These are phyloP conservation scores for Rhopalosiphum nymphaeae DNA, from an alignment of 2,888 invertebrate species.

Conservation along the genomic window DNA sequence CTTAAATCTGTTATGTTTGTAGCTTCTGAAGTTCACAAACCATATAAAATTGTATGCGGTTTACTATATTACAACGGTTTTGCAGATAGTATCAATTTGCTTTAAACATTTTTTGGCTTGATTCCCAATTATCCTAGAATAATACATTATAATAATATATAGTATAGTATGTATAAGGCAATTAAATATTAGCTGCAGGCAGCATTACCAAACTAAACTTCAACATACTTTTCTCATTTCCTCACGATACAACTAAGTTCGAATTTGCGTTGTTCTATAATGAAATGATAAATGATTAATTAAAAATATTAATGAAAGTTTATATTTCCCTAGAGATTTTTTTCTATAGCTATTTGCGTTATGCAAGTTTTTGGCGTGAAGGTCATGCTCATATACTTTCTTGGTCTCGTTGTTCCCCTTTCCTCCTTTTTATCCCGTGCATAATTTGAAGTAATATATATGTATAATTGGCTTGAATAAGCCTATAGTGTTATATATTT, in stretches of 20 bases:
- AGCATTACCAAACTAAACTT: background rate
- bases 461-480: background rate
- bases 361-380: background rate
- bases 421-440: background rate
- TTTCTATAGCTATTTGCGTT: background rate
- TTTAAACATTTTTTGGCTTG: background rate
- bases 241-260: background rate
- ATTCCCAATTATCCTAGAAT: background rate
- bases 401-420: background rate
- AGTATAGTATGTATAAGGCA: background rate
- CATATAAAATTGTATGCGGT: background rate
- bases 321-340: conserved; percentile 27
- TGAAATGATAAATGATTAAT: conserved; percentile 28
- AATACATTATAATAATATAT: background rate
- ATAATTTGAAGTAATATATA: background rate
- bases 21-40: background rate
- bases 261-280: background rate
- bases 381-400: background rate
- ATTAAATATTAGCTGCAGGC: background rate
- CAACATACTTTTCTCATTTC: background rate
- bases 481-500: background rate
- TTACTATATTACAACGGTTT: background rate
- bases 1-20: conserved; percentile 16
- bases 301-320: conserved; percentile 33
- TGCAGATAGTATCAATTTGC: background rate